Percentiles rank a stretch among this genome's conserved stretches.
phyloP scores from a whole-genome alignment of 2,113 vertebrate species.

The Dromas ardeola region DNA sequence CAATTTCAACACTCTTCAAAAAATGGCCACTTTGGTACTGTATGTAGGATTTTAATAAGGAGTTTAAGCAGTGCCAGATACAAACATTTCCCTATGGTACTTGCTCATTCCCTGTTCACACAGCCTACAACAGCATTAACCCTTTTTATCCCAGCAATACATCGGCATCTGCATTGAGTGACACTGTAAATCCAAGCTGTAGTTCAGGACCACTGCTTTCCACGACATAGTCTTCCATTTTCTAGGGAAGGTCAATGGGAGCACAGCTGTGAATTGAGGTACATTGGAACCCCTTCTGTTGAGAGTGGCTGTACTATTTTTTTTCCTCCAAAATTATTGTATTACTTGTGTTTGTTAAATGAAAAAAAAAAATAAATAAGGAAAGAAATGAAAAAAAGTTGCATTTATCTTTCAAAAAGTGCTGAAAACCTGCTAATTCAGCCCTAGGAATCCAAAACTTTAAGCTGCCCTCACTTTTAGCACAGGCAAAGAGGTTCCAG shows the following conservation, averaged over 20 bases:
- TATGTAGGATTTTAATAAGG: background rate
- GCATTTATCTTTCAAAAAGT: background rate
- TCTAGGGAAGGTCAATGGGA: background rate
- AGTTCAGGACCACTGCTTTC: background rate
- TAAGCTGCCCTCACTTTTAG: background rate
- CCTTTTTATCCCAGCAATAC: background rate
- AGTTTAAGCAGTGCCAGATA: background rate
- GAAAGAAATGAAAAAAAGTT: background rate
- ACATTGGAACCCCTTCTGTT: background rate
- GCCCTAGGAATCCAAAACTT: background rate
- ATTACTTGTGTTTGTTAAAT: background rate
- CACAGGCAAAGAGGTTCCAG: background rate
- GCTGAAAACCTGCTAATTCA: background rate
- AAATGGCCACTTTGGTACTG: background rate
- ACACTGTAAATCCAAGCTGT: background rate
- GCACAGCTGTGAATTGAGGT: background rate
- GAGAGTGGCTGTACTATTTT: background rate
- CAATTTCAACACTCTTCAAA: background rate
- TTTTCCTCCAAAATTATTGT: background rate
- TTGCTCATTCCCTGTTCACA: background rate
- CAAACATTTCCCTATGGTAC: background rate
- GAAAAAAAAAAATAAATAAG: background rate
- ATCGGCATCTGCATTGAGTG: rapidly evolving
- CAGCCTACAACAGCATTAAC: background rate
- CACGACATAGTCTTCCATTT: background rate